Conservation (phyloP, 1,140 invertebrate genomes). For the Leptoteleia sp. region DNA sequence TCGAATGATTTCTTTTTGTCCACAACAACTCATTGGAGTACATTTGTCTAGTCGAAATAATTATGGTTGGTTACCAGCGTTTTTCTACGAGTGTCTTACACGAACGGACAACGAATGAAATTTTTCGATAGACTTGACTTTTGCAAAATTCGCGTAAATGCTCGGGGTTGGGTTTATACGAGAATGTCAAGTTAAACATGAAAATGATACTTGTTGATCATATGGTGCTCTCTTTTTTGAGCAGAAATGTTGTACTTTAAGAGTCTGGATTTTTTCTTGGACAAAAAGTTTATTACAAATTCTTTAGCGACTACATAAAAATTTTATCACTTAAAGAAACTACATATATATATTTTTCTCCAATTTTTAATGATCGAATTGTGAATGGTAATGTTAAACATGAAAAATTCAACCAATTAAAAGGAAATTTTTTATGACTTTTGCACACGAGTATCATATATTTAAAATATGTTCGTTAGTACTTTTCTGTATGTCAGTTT, state of each 20-base stretch:
- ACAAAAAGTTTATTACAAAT: no score
- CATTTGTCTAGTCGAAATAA: conserved; percentile 62
- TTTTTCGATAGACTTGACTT: conserved; percentile 49
- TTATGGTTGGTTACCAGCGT: conserved; percentile 42
- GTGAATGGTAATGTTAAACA: conserved; percentile 11
- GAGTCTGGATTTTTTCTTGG: neutral
- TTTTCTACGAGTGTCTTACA: conserved; percentile 71
- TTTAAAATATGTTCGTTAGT: neutral
- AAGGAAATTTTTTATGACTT: conserved; percentile 21
- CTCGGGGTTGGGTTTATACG: conserved; percentile 43
- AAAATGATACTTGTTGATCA: conserved; percentile 1
- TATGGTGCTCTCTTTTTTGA: conserved; percentile 13
- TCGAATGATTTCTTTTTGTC: conserved; percentile 25
- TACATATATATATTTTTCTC: conserved; percentile 20
- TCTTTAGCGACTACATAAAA: no score
- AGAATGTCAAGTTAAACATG: conserved; percentile 13
- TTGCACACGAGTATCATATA: conserved; percentile 5
- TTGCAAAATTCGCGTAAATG: conserved; percentile 23
- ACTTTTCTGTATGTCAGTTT: conserved; percentile 18
- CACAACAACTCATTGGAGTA: conserved; percentile 32
- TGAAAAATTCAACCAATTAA: neutral
- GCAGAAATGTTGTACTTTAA: neutral
- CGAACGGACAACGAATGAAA: conserved; percentile 70
- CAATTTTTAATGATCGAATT: conserved; percentile 2
- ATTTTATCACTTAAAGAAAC: conserved; percentile 1